These are phyloP conservation scores for Lepus townsendii DNA, from an alignment of 2,797 vertebrate genomes.

Conservation along the genomic window DNA sequence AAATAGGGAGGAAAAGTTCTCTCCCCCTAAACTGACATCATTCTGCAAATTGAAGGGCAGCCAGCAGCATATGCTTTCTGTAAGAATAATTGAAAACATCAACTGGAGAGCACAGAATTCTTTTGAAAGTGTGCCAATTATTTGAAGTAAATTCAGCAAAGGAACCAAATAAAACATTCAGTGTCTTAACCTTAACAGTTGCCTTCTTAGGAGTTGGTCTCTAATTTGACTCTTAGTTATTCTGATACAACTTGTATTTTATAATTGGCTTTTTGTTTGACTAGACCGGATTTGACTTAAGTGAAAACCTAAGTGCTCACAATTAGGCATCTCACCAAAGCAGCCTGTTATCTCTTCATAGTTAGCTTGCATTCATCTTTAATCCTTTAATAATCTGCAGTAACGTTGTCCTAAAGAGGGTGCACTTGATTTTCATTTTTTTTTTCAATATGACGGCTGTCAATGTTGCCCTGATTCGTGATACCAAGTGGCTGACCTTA, in stretches of 20 bases:
- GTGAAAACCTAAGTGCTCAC: slow-evolving; percentile 90
- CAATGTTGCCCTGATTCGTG: slow-evolving; percentile 96
- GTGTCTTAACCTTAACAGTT: slow-evolving; percentile 89
- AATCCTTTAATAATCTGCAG: slow-evolving; percentile 83
- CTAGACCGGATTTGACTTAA: slow-evolving; percentile 88
- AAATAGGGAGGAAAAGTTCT: slow-evolving; percentile 84
- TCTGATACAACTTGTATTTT: slow-evolving; percentile 90
- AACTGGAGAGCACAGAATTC: slow-evolving; percentile 89
- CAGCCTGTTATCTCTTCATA: slow-evolving; percentile 88
- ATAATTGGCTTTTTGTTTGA: slow-evolving; percentile 90
- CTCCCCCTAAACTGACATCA: slow-evolving; percentile 84
- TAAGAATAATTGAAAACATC: slow-evolving; percentile 89
- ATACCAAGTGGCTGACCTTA: slow-evolving; percentile 99
- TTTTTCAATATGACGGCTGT: slow-evolving; percentile 92
- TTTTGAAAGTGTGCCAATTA: slow-evolving; percentile 89
- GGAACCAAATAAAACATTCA: slow-evolving; percentile 88
- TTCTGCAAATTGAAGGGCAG: slow-evolving; percentile 85
- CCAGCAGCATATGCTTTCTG: slow-evolving; percentile 88
- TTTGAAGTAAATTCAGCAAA: slow-evolving; percentile 88
- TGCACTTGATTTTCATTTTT: slow-evolving; percentile 81
- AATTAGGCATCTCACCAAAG: slow-evolving; percentile 90
- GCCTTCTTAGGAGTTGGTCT: slow-evolving; percentile 91
- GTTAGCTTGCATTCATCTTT: slow-evolving; percentile 89
- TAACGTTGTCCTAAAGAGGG: slow-evolving; percentile 81
- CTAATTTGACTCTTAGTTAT: slow-evolving; percentile 90